Evolutionary conservation across 1,140 invertebrate species (phyloP).

Genomic region (Venturia canescens): DNA sequence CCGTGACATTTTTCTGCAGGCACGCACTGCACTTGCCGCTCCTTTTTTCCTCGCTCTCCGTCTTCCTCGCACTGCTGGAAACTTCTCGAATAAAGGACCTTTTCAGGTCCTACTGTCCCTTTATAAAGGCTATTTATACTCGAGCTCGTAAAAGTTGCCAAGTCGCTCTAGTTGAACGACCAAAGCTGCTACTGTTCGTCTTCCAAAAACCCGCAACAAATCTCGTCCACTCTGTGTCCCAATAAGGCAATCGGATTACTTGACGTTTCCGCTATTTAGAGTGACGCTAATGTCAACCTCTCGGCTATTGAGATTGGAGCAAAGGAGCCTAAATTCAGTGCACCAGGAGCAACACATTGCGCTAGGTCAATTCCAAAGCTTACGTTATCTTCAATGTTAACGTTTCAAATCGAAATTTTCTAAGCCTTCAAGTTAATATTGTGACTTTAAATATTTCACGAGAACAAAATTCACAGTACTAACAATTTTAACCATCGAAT

Average conservation of each 20-base stretch:
- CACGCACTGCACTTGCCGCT: constrained; percentile 27
- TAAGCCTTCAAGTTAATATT: too few species aligned
- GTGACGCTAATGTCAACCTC: constrained; percentile 3
- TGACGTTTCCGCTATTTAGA: background rate
- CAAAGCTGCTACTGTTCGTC: constrained; percentile 44
- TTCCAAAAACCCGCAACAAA: constrained; percentile 35
- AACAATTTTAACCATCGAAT: too few species aligned
- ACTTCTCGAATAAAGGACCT: background rate
- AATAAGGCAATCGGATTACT: constrained; percentile 40
- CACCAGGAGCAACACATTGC: too few species aligned
- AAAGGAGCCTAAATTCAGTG: too few species aligned
- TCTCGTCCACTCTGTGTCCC: constrained; percentile 36
- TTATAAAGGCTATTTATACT: constrained; percentile 36
- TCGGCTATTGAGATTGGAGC: background rate
- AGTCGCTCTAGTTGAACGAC: constrained; percentile 39
- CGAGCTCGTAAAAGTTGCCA: background rate
- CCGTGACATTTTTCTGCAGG: constrained; percentile 50
- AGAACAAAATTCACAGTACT: too few species aligned
- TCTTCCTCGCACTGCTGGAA: background rate
- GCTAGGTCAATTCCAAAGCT: too few species aligned
- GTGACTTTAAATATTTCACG: too few species aligned
- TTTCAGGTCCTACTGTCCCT: constrained; percentile 8
- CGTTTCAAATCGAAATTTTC: too few species aligned
- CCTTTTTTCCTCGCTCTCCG: background rate
- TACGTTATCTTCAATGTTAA: too few species aligned